Evolutionary conservation across 2,113 vertebrate species (phyloP).

Genomic region (Excalfactoria chinensis): DNA sequence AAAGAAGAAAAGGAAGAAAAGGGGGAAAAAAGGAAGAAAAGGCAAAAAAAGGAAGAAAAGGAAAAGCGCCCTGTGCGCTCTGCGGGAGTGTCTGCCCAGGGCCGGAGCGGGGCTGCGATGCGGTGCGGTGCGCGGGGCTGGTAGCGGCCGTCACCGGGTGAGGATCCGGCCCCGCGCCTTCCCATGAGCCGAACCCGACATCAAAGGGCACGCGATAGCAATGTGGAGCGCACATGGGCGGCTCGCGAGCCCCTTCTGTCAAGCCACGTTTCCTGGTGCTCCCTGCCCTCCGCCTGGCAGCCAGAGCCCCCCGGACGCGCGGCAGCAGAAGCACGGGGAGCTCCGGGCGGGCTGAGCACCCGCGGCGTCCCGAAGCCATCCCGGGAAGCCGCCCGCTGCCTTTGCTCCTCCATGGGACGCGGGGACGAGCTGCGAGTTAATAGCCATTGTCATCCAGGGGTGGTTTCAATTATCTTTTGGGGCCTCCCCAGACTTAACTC

Average conservation of each 20-base stretch:
- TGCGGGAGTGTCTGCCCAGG: not conserved
- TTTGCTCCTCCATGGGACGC: not conserved
- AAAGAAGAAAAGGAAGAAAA: not conserved
- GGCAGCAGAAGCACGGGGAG: not conserved
- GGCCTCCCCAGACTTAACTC: not conserved
- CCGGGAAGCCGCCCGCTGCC: fast-evolving
- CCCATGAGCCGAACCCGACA: slow-evolving; percentile 47
- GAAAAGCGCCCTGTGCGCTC: fast-evolving
- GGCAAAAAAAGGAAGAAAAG: fast-evolving
- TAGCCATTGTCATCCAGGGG: not conserved
- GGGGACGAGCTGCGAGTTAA: not conserved
- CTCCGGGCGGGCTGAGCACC: not conserved
- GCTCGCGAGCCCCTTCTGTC: slow-evolving; percentile 54
- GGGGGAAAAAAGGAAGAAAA: fast-evolving
- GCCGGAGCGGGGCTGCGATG: not conserved
- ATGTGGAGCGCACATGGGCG: slow-evolving; percentile 78
- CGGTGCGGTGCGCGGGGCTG: fast-evolving
- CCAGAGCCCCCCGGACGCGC: not conserved
- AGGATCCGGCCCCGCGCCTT: slow-evolving; percentile 49
- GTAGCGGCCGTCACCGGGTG: not conserved
- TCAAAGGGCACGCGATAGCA: slow-evolving; percentile 72
- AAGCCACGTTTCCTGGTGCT: slow-evolving; percentile 67
- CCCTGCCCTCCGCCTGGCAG: not conserved
- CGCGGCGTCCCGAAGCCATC: not conserved
- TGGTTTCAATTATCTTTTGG: slow-evolving; percentile 22